These are phyloP conservation scores for Drosophila pectinifera DNA, from an alignment of 1,140 invertebrate species.

Conservation along the genomic window DNA sequence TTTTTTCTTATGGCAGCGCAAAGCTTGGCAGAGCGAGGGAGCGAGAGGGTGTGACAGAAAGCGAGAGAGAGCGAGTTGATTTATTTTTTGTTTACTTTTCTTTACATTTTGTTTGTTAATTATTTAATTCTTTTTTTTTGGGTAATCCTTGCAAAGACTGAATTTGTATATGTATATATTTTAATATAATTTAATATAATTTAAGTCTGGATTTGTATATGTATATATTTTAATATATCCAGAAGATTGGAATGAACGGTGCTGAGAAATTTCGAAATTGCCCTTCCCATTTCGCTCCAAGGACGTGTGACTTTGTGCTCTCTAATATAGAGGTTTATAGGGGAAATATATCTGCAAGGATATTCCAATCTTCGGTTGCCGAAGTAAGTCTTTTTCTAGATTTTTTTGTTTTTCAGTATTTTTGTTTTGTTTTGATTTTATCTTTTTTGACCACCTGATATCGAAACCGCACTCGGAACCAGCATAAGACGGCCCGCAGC, in stretches of 20 bases:
- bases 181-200: not conserved
- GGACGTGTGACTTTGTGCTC: too few species aligned
- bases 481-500: slow-evolving; percentile 67
- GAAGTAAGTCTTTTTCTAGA: slow-evolving; percentile 9
- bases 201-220: too few species aligned
- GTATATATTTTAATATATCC: not conserved
- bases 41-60: slow-evolving; percentile 13
- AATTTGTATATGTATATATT: too few species aligned
- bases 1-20: slow-evolving; percentile 10
- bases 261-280: not conserved
- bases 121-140: slow-evolving; percentile 1
- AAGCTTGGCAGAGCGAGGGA: slow-evolving; percentile 20
- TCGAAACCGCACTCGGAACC: slow-evolving; percentile 79
- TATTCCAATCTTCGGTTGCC: slow-evolving; percentile 20
- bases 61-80: slow-evolving; percentile 1
- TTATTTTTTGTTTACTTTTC: not conserved
- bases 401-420: slow-evolving; percentile 19
- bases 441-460: slow-evolving; percentile 70
- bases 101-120: not conserved
- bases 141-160: slow-evolving; percentile 10
- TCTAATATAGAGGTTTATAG: too few species aligned
- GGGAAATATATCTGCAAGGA: slow-evolving; percentile 3
- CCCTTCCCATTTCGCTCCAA: too few species aligned
- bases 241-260: not conserved
- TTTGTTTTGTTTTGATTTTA: slow-evolving; percentile 15